These are phyloP conservation scores for Tor tambroides DNA, from an alignment of 2,113 vertebrate species.

Conservation along the genomic window DNA sequence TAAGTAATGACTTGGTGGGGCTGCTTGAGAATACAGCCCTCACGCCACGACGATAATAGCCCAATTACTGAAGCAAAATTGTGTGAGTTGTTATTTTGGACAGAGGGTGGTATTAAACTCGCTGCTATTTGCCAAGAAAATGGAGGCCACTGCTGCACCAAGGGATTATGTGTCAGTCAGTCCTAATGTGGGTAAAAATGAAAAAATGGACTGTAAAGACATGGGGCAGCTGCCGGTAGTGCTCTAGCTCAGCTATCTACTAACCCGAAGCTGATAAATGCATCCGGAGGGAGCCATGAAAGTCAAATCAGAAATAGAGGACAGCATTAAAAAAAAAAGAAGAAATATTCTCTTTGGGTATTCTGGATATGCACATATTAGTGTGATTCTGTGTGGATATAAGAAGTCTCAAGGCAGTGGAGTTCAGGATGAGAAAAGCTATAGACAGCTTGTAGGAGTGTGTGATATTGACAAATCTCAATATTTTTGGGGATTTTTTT, in stretches of 20 bases:
- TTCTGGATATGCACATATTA: background rate
- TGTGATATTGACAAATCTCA: too few relatives aligned
- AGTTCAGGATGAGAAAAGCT: background rate
- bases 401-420: background rate
- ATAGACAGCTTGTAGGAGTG: background rate
- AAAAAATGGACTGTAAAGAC: conserved; percentile 34
- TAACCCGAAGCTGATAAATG: conserved; percentile 19
- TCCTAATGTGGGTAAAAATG: conserved; percentile 35
- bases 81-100: conserved; percentile 17
- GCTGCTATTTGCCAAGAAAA: conserved; percentile 38
- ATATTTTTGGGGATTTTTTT: too few relatives aligned
- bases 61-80: conserved; percentile 36
- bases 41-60: conserved; percentile 6
- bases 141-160: conserved; percentile 23
- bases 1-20: background rate
- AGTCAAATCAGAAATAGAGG: conserved; percentile 39
- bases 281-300: conserved; percentile 33
- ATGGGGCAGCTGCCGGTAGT: background rate
- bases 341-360: conserved; percentile 2
- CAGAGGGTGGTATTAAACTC: conserved; percentile 1
- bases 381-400: background rate
- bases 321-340: background rate
- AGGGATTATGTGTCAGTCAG: conserved; percentile 44
- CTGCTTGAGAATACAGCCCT: background rate
- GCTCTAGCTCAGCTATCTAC: conserved; percentile 10